phyloP scores from a whole-genome alignment of 1,140 invertebrate species.

The Lepidurus couesii region DNA sequence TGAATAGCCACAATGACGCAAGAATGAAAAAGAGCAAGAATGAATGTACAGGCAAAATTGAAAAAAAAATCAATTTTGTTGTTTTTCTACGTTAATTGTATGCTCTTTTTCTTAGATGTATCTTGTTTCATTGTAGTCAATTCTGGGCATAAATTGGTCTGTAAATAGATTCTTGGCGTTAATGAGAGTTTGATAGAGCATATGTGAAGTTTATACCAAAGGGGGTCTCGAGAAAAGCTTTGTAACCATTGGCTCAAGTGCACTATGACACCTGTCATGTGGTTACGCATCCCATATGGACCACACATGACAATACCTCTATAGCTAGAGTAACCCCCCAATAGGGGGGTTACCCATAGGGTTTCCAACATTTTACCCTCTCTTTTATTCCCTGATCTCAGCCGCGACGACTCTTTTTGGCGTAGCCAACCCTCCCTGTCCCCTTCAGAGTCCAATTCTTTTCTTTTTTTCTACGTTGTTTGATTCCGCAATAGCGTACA shows the following conservation, averaged over 20 bases:
- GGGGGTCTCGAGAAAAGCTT: not conserved
- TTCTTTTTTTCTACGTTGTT: not conserved
- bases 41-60: no score
- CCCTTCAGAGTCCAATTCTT: not conserved
- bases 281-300: slow-evolving; percentile 21
- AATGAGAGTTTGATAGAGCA: not conserved
- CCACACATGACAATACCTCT: slow-evolving; percentile 3
- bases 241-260: not conserved
- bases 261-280: slow-evolving; percentile 21
- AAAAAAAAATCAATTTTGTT: no score
- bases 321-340: not conserved
- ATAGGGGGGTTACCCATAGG: not conserved
- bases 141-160: no score
- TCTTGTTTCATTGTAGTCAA: no score
- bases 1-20: no score
- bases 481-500: not conserved
- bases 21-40: no score
- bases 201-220: slow-evolving; percentile 5
- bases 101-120: no score
- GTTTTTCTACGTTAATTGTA: no score
- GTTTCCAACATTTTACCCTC: not conserved
- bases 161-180: not conserved
- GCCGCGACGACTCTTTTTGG: not conserved
- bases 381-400: not conserved
- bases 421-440: not conserved